Base-by-base conservation (phyloP, 2,888 invertebrate genomes). In the Orchestes rusci region DNA sequence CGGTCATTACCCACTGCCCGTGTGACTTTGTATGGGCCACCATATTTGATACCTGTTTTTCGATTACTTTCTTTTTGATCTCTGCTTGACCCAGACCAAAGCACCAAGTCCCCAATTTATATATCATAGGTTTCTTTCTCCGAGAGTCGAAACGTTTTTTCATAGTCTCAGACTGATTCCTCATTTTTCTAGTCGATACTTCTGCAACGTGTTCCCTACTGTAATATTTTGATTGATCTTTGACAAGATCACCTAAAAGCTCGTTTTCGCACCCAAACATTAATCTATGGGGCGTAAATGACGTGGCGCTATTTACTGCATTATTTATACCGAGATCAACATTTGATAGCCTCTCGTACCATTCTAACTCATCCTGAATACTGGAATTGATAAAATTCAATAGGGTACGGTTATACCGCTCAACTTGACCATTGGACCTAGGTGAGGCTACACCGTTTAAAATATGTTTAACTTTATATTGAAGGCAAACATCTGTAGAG, bases 401-500 rank as follows among this genome's bases (percentile, higher is more conserved):
- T 13, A 43, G 16, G 7, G 43, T 50, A 1, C 23, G 35, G 20
- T 50, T 47, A 20, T 50, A 49, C 3, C 50, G 20, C 34, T 50
- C 47, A 8, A 43, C 46, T 34, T 46, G 50, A 15, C 47, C 50
- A 27, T 50, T 47, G 10, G 43, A 43, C 3, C 43, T 16, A n/a
- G n/a, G n/a, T n/a, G 59, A 58, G 4, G 60, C 57, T 1, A 1
- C 61, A 57, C 61, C 56, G 31, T 20, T 47, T 20, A 50, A 39
- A 36, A 46, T 29, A n/a, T 39, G 43, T 34, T 46, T 50, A 20
- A 46, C 15, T 39, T 50, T 19, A 34, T 32, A 40, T 13, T 50
- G 20, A 13, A 28, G 2, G n/a, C 20, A 41, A 36, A 50, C 45
- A 1, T 39, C 16, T 19, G 36, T 43, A 51, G 12, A 30, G 5